phyloP scores from a whole-genome alignment of 2,797 vertebrate species.

The Bufotes viridis region DNA sequence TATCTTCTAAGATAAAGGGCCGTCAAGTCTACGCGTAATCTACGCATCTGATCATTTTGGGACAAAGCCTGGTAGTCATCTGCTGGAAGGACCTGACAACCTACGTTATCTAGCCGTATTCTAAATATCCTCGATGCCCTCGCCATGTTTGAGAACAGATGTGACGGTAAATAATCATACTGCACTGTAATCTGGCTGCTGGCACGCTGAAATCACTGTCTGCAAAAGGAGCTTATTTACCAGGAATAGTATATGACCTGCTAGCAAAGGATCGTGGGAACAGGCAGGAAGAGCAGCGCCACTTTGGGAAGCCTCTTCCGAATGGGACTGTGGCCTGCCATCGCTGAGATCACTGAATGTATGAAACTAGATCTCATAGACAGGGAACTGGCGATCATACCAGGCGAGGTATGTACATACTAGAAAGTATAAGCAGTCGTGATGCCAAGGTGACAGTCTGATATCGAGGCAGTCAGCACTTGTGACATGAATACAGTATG shows the following conservation, averaged over 20 bases:
- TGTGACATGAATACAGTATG: not conserved
- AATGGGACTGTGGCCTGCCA: not conserved
- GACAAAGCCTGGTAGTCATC: not conserved
- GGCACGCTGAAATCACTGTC: not conserved
- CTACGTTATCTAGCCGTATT: not conserved
- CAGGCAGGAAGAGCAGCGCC: constrained; percentile 21
- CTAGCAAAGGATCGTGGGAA: constrained; percentile 43
- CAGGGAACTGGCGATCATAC: constrained; percentile 31
- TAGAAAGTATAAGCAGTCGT: constrained; percentile 11
- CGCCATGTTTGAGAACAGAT: not conserved
- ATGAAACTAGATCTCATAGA: constrained; percentile 43
- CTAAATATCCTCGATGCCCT: not conserved
- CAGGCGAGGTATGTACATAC: not conserved
- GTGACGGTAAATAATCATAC: not conserved
- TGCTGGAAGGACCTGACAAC: not conserved
- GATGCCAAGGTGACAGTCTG: too few species aligned
- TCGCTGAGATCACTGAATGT: not conserved
- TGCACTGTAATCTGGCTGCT: not conserved
- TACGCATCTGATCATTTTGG: not conserved
- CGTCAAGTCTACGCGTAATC: too few species aligned
- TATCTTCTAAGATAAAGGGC: too few species aligned
- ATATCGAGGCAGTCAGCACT: not conserved
- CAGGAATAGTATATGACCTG: constrained; percentile 41
- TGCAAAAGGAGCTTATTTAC: not conserved
- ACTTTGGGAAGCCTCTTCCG: not conserved